Evolutionary conservation across 2,113 vertebrate species (phyloP), one percentile per base, ranked within the genome.

Genomic region (Tachycineta bicolor): DNA sequence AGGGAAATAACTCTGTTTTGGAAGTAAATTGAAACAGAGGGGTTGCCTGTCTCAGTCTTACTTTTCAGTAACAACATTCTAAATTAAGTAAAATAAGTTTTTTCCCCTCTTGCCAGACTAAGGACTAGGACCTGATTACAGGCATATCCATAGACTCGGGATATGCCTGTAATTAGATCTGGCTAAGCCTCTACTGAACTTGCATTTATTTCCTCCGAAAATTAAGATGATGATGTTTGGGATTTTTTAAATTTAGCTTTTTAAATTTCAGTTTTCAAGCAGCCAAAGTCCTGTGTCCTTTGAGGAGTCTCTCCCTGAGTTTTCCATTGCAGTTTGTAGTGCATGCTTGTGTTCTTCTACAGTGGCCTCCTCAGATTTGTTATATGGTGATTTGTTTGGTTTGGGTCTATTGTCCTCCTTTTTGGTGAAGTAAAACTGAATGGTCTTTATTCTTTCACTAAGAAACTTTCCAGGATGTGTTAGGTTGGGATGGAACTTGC

Each of bases 231-330:
- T 53, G 21, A 7, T 49, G 22, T 16, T 73, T 5, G 14, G 18
- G 17, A 43, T n/a, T 14, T 50, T 64, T 26, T 0, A 2, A 22
- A 24, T 9, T 12, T 55, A 1, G 4, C 21, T 74, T 65, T n/a
- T 34, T 70, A 46, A 55, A 59, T 71, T 43, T 52, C n/a, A 23
- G 4, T 85, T 82, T 90, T 88, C 14, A 69, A n/a, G 46, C 26
- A 67, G 43, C 29, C 69, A 68, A 90, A 81, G 15, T 25, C 12
- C 8, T 5, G 3, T 52, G 16, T 21, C 33, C 65, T 70, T 60
- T 37, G 39, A 49, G n/a, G 33, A 65, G 28, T 23, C 5, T 77
- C 50, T 69, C 10, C 31, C 11, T 16, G 18, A 52, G 5, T 31
- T 78, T 62, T 47, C 17, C 24, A 9, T 16, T 63, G 15, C 31